phyloP scores from a whole-genome alignment of 2,113 vertebrate genomes.

The Scytalopus superciliaris region DNA sequence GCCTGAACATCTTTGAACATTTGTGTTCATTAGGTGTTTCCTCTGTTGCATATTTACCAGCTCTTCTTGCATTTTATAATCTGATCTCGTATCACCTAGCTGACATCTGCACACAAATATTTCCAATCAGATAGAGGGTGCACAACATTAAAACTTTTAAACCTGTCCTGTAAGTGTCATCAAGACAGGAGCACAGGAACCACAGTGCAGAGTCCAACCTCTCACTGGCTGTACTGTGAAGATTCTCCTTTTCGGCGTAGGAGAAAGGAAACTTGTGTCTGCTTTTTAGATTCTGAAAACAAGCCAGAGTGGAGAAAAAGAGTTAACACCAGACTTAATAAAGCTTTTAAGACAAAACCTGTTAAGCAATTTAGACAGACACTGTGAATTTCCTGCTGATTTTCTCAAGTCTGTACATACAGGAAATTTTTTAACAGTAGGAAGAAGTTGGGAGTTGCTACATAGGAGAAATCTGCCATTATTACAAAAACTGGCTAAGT shows the following conservation, averaged over 20 bases:
- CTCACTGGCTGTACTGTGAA: constrained; percentile 81
- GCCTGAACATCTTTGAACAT: constrained; percentile 39
- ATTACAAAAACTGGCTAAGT: constrained; percentile 82
- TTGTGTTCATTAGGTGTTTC: constrained; percentile 30
- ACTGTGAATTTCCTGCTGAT: constrained; percentile 76
- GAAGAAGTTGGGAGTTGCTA: constrained; percentile 79
- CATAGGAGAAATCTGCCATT: constrained; percentile 78
- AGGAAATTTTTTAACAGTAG: constrained; percentile 71
- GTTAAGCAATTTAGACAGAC: constrained; percentile 79
- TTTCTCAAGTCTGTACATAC: constrained; percentile 75
- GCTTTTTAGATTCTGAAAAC: constrained; percentile 85
- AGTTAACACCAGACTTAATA: constrained; percentile 85
- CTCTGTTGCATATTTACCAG: constrained; percentile 53
- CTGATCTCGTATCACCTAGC: constrained; percentile 53
- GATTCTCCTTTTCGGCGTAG: constrained; percentile 79
- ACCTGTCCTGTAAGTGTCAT: constrained; percentile 77
- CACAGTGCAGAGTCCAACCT: constrained; percentile 82
- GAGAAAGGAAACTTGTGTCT: constrained; percentile 86
- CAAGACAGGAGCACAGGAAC: constrained; percentile 81
- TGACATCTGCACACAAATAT: constrained; percentile 58
- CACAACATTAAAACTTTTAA: constrained; percentile 75
- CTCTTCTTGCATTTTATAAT: constrained; percentile 47
- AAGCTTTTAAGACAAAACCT: constrained; percentile 84
- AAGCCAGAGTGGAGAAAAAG: constrained; percentile 82
- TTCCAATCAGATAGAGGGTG: constrained; percentile 61